Base-by-base conservation (phyloP, 1,140 invertebrate genomes). In the Cephus cinctus region DNA sequence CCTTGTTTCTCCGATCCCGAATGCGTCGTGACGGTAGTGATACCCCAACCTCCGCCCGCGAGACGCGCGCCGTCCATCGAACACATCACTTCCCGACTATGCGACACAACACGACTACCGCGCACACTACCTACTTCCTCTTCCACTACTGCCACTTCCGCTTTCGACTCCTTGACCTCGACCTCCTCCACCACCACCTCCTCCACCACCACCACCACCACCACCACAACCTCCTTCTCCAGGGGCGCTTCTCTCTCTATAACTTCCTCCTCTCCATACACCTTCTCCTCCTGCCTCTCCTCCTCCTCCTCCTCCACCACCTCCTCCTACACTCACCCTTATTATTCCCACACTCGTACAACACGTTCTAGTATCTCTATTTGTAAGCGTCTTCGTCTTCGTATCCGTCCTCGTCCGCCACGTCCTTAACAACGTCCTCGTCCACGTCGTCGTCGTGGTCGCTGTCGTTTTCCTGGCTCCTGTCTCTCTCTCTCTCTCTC, bases 11-110 rank as follows among this genome's bases (percentile, higher is more conserved):
- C 60, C 56, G 65, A 62, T 69, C 57, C 51, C 46, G 52, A 58
- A 43, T 47, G 40, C 50, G 56, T 48, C 42, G 58, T 58, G 60
- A 64, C 65, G 52, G 55, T 60, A 50, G 60, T 59, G 64, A 63
- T 64, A 70, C 67, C 54, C 59, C 54, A 44, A 64, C 72, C 72
- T 63, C 72, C 72, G 57, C 72, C 71, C 72, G 67, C 71, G 55
- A 71, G 65, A 73, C 69, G 61, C 67, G 61, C 66, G 60, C 57
- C 72, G 69, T 73, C 67, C 72, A 73, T 75, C 65, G 69, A 69
- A 73, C 68, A 75, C 72, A 75, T 73, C 67, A 75, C 72, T 75
- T 54, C 59, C 45, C 53, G 32, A 43, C 50, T 61, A 9, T 41
- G 25, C 25, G 25, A 27, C 25, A 19, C 49, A 15, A 31, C 65